Percentiles rank a stretch among this genome's conserved stretches.
Conservation (phyloP, 1,140 invertebrate species). For the Meloidogyne floridensis region DNA sequence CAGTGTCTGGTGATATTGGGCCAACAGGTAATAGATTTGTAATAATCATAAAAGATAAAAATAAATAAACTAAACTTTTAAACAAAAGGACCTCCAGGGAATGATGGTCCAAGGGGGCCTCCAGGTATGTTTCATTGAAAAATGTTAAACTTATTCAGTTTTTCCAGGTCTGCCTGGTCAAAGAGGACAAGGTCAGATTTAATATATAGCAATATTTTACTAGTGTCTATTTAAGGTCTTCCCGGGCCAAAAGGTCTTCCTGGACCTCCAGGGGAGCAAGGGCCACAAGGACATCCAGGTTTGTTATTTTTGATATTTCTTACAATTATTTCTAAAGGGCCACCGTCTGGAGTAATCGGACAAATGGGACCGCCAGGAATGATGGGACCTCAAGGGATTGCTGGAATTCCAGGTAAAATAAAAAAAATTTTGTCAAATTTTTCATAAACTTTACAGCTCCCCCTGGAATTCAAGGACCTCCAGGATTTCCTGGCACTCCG, state of each 20-base stretch:
- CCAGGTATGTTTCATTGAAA: not conserved
- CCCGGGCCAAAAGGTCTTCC: slow-evolving; percentile 6
- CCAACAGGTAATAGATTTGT: not conserved
- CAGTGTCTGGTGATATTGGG: not conserved
- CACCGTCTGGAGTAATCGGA: not conserved
- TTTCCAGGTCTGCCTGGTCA: not conserved
- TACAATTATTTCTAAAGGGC: not conserved
- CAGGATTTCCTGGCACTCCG: not conserved
- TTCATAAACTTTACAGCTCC: not conserved
- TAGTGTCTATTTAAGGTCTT: not conserved
- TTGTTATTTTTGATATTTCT: not conserved
- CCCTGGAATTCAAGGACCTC: not conserved
- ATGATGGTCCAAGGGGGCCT: not conserved
- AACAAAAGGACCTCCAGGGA: slow-evolving; percentile 17
- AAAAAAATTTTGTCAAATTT: not conserved
- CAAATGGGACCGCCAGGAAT: not conserved
- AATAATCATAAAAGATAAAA: no score
- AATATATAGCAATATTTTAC: not conserved
- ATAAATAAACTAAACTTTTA: not conserved
- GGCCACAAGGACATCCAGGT: slow-evolving; percentile 10
- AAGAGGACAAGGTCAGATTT: not conserved
- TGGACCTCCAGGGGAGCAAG: slow-evolving; percentile 2
- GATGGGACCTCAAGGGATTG: not conserved
- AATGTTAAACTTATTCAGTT: not conserved
- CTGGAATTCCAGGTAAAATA: slow-evolving; percentile 12